Evolutionary conservation across 2,888 invertebrate genomes (phyloP), one percentile per base, ranked within the genome.

Genomic region (Tenthredo amoena): DNA sequence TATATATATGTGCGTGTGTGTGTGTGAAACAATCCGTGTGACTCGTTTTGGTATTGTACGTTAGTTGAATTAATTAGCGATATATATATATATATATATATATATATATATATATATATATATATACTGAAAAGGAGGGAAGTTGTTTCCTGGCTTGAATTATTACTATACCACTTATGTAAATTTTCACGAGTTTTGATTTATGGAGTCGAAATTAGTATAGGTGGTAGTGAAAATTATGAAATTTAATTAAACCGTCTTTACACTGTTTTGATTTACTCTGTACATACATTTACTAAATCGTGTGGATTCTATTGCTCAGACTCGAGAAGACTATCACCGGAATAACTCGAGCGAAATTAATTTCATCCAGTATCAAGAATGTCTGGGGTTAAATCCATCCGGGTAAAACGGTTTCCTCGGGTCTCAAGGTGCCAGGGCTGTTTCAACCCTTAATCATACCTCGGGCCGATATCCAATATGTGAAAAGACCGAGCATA

Each of bases 241-340:
- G n/a, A 43, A 74, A 74, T 74, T 74, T 74, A 74, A 74, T 74
- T 74, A 74, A 74, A 74, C 43, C 74, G 74, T 74, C 40, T 74
- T 40, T 74, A 74, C 40, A 43, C 37, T 43, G 74, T 43, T 74
- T 74, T 43, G 74, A 74, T 74, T 74, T 74, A 74, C 74, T 74
- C 74, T 71, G 71, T 71, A n/a, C n/a, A 71, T 71, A 31, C 31
- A 71, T 12, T 18, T 26, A 12, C 21, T 26, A 26, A 62, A 26
- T 62, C 26, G 62, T 62, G 62, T 12, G 21, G 62, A 62, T 62
- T 62, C 62, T 62, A 62, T 62, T 62, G 26, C 62, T 26, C 12
- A 9, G 62, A 21, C 12, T 62, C 10, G 10, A 26, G 62, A 12
- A 62, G 62, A 62, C 62, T 26, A 62, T 62, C 26, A 62, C 26